Conservation (phyloP, 1,140 invertebrate species). For the Vanessa atalanta region DNA sequence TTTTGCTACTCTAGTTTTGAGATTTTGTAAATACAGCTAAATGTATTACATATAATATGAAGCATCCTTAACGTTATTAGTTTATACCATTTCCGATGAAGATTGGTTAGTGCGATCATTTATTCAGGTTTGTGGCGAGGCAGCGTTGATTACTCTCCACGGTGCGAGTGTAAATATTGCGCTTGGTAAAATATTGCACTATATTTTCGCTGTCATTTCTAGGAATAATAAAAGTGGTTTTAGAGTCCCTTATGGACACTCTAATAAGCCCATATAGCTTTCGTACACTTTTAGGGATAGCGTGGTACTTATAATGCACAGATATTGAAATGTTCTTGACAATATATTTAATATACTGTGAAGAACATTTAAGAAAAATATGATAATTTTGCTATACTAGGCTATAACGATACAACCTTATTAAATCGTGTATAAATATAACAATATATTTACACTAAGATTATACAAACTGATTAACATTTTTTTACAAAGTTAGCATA, state of each 20-base stretch:
- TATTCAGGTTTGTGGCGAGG: slow-evolving; percentile 32
- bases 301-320: no score
- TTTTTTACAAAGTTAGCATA: no score
- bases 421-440: no score
- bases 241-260: slow-evolving; percentile 14
- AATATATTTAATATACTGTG: no score
- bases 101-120: slow-evolving; percentile 27
- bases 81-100: neutral
- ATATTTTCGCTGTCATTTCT: slow-evolving; percentile 33
- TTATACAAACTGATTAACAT: no score
- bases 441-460: no score
- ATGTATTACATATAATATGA: neutral
- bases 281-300: no score
- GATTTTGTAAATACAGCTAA: neutral
- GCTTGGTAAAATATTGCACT: slow-evolving; percentile 25
- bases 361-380: no score
- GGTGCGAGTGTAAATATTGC: slow-evolving; percentile 28
- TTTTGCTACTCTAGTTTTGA: no score
- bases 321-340: no score
- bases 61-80: neutral
- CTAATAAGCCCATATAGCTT: neutral
- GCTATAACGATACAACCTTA: no score
- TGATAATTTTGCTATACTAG: no score
- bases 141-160: slow-evolving; percentile 34
- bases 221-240: slow-evolving; percentile 29